Conservation (phyloP, 2,888 invertebrate genomes). For the Taenaris catops region DNA sequence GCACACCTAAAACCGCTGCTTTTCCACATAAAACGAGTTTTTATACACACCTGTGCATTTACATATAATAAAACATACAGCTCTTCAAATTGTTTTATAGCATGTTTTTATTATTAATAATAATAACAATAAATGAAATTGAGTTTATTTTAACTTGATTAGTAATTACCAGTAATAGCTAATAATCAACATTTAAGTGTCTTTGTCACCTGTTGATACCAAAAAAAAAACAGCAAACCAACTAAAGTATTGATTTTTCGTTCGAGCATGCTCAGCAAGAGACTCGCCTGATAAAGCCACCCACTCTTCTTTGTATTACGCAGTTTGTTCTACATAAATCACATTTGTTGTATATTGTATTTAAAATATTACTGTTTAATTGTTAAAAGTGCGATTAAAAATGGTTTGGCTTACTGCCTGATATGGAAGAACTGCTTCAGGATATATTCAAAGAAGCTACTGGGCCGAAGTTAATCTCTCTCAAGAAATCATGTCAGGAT, state of each 20-base stretch:
- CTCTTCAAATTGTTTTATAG: too few species aligned
- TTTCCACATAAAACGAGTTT: too few species aligned
- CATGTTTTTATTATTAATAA: too few species aligned
- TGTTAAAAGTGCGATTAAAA: slow-evolving; percentile 10
- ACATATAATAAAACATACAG: too few species aligned
- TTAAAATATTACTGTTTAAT: background rate
- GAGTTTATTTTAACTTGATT: too few species aligned
- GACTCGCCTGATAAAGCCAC: slow-evolving; percentile 54
- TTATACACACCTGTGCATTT: too few species aligned
- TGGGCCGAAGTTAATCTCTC: slow-evolving; percentile 85
- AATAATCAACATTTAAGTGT: background rate
- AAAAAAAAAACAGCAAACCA: slow-evolving; percentile 18
- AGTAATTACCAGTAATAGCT: too few species aligned
- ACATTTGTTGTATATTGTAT: background rate
- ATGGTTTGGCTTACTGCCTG: slow-evolving; percentile 30
- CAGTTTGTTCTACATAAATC: slow-evolving; percentile 14
- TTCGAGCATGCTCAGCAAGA: slow-evolving; percentile 61
- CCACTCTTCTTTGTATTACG: slow-evolving; percentile 27
- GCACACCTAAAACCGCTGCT: too few species aligned
- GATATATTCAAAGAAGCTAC: slow-evolving; percentile 92
- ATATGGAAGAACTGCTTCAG: slow-evolving; percentile 93
- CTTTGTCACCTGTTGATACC: slow-evolving; percentile 48
- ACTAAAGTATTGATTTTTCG: slow-evolving; percentile 60
- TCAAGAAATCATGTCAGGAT: slow-evolving; percentile 92
- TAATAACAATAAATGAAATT: too few species aligned